Conservation (phyloP, 2,113 vertebrate species). For the Leucoraja erinaceus region DNA sequence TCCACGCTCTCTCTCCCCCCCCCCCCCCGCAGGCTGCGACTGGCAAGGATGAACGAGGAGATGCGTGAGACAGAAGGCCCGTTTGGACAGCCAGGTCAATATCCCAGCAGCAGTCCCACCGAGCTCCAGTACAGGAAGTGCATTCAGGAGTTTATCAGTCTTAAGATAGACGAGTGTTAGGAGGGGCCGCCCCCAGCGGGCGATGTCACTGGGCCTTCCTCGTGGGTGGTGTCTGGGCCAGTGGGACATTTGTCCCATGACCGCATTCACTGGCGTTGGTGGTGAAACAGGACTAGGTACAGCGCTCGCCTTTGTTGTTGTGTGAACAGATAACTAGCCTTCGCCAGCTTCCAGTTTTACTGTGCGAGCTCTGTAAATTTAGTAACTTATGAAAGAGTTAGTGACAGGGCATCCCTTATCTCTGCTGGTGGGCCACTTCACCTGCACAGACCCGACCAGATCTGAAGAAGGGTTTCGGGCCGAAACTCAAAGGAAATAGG, state of each 20-base stretch:
- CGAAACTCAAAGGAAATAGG: too few relatives aligned
- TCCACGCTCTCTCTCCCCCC: neutral
- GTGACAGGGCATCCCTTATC: neutral
- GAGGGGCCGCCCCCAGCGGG: conserved; percentile 40
- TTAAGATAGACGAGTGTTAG: conserved; percentile 86
- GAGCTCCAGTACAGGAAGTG: conserved; percentile 93
- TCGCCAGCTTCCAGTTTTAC: neutral
- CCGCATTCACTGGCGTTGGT: neutral
- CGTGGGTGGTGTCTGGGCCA: neutral
- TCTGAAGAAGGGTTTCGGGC: too few relatives aligned
- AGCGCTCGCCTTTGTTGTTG: neutral
- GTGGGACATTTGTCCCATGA: neutral
- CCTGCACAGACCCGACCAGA: too few relatives aligned
- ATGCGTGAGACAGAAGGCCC: conserved; percentile 90
- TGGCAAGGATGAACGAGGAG: conserved; percentile 94
- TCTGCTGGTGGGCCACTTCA: neutral
- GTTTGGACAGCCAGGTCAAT: conserved; percentile 79
- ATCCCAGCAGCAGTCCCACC: conserved; percentile 83
- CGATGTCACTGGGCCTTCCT: conserved; percentile 21
- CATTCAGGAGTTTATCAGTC: conserved; percentile 96
- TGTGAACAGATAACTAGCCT: neutral
- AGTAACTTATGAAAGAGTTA: neutral
- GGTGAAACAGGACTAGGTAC: neutral
- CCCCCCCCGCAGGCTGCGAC: conserved; percentile 68
- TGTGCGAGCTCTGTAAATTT: neutral